These are phyloP conservation scores for Cyprinus carpio DNA, from an alignment of 2,113 vertebrate genomes.

Conservation along the genomic window DNA sequence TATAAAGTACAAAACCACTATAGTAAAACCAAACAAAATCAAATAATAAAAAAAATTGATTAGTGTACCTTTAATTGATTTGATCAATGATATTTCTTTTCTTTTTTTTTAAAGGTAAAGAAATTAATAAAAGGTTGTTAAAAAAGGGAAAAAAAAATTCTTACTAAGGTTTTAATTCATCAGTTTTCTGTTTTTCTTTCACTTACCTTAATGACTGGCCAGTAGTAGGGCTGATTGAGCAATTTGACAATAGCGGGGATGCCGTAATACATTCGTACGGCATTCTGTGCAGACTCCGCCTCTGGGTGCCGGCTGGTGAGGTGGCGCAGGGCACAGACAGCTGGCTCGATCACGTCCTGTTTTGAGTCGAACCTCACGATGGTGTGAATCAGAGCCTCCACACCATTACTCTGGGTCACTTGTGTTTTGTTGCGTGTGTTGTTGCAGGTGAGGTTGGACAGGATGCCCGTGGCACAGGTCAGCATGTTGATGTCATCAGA, in stretches of 20 bases:
- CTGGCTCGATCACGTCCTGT: conserved; percentile 92
- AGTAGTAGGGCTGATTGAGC: conserved; percentile 91
- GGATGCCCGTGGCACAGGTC: conserved; percentile 91
- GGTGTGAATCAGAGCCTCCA: conserved; percentile 92
- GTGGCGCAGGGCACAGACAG: conserved; percentile 91
- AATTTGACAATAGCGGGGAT: conserved; percentile 91
- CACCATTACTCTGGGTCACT: conserved; percentile 89
- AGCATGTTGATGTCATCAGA: conserved; percentile 90
- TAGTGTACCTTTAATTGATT: background rate
- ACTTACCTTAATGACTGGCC: conserved; percentile 93
- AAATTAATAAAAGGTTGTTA: no score
- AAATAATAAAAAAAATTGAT: background rate
- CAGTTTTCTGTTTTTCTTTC: background rate
- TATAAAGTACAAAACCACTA: background rate
- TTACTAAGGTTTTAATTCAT: background rate
- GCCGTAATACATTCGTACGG: conserved; percentile 88
- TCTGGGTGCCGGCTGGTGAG: conserved; percentile 93
- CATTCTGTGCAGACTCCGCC: conserved; percentile 89
- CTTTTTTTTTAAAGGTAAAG: no score
- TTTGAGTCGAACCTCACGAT: conserved; percentile 88
- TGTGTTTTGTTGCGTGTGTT: conserved; percentile 93
- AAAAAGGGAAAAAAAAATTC: no score
- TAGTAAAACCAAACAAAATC: background rate
- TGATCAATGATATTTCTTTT: no score
- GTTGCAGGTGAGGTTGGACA: conserved; percentile 98